Percentiles rank a stretch among this genome's conserved stretches.
phyloP scores from a whole-genome alignment of 1,140 invertebrate species.

The Maconellicoccus hirsutus region DNA sequence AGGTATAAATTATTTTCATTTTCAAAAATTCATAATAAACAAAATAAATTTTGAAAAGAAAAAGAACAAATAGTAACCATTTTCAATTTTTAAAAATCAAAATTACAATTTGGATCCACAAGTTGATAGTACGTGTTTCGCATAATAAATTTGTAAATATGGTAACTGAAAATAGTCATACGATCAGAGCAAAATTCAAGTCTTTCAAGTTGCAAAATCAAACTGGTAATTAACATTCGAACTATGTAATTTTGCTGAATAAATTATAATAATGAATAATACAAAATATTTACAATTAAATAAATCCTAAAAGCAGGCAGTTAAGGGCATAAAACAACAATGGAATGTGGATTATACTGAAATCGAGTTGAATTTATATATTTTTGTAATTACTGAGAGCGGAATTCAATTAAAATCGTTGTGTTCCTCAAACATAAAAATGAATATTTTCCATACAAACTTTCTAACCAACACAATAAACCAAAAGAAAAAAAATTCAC shows the following conservation, averaged over 20 bases:
- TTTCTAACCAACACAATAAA: too few relatives aligned
- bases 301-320: neutral
- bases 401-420: too few relatives aligned
- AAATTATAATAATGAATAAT: neutral
- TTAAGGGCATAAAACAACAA: neutral
- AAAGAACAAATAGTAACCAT: neutral
- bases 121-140: neutral
- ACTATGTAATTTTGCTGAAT: neutral
- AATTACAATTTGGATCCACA: neutral
- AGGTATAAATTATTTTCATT: neutral
- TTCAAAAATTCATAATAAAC: neutral
- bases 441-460: too few relatives aligned
- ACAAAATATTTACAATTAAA: neutral
- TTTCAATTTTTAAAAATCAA: neutral
- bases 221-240: neutral
- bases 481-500: too few relatives aligned
- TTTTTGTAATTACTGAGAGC: too few relatives aligned
- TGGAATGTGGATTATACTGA: too few relatives aligned
- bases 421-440: too few relatives aligned
- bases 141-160: neutral
- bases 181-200: slow-evolving; percentile 1
- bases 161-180: neutral
- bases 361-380: too few relatives aligned
- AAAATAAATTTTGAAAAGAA: neutral
- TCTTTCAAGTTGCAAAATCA: slow-evolving; percentile 2